phyloP scores from a whole-genome alignment of 2,113 vertebrate species.

The Ptychochromis oligacanthus region DNA sequence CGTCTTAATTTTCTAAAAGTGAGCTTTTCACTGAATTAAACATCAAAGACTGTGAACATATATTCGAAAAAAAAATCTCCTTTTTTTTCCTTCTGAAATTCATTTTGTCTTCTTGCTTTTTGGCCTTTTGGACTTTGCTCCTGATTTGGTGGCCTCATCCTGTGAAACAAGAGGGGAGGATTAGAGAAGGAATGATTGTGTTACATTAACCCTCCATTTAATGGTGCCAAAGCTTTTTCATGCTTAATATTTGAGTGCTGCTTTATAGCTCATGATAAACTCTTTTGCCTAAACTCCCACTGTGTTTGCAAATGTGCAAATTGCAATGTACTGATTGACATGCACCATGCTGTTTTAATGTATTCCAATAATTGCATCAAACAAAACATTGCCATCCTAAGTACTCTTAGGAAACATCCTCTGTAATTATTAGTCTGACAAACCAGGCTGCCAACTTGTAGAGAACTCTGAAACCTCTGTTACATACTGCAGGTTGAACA shows the following conservation, averaged over 20 bases:
- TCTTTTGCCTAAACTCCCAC: constrained; percentile 35
- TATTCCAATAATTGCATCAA: constrained; percentile 56
- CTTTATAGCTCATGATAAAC: constrained; percentile 40
- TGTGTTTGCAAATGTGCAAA: constrained; percentile 53
- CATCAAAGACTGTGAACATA: not conserved
- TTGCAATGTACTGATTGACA: constrained; percentile 58
- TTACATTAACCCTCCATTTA: constrained; percentile 36
- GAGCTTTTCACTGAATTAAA: not conserved
- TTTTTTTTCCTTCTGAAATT: constrained; percentile 18
- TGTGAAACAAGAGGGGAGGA: constrained; percentile 57
- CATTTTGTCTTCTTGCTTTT: constrained; percentile 81
- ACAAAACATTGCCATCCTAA: constrained; percentile 41
- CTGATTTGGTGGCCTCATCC: constrained; percentile 76
- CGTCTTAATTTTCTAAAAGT: not conserved
- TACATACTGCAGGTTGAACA: not conserved
- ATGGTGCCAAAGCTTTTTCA: constrained; percentile 17
- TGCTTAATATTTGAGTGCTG: constrained; percentile 22
- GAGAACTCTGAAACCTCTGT: not conserved
- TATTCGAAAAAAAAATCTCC: not conserved
- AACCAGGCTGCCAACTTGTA: constrained; percentile 7
- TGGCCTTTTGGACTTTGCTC: constrained; percentile 73
- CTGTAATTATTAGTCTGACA: constrained; percentile 9
- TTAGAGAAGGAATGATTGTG: constrained; percentile 43
- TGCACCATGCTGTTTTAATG: constrained; percentile 49
- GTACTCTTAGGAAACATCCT: constrained; percentile 19